Evolutionary conservation across 2,113 vertebrate genomes (phyloP).

Genomic region (Pteruthius melanotis): DNA sequence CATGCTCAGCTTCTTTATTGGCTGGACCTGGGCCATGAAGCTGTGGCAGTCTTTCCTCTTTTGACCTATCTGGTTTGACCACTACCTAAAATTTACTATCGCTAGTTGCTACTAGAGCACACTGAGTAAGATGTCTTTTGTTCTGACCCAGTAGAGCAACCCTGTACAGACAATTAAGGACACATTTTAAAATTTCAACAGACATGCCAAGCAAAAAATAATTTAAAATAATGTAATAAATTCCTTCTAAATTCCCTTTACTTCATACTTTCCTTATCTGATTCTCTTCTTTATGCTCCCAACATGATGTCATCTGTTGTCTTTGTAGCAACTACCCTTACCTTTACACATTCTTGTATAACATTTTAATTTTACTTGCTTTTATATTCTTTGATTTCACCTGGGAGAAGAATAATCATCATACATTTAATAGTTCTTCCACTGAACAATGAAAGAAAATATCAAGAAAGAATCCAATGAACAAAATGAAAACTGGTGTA

Average conservation of each 20-base stretch:
- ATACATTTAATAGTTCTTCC: not conserved
- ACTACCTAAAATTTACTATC: not conserved
- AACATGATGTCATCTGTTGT: slow-evolving; percentile 26
- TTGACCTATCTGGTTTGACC: not conserved
- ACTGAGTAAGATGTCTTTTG: not conserved
- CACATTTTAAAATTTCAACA: not conserved
- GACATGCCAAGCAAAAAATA: not conserved
- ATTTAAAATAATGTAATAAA: not conserved
- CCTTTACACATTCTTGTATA: not conserved
- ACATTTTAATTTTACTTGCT: not conserved
- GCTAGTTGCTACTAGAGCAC: not conserved
- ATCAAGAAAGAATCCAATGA: not conserved
- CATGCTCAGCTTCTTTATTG: not conserved
- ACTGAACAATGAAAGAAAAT: not conserved
- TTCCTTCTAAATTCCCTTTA: not conserved
- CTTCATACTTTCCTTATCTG: slow-evolving; percentile 41
- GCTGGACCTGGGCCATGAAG: not conserved
- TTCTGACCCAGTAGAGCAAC: not conserved
- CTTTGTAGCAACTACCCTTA: not conserved
- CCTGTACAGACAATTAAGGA: not conserved
- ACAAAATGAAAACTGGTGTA: not conserved
- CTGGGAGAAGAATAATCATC: not conserved
- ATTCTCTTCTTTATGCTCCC: not conserved
- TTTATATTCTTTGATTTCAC: not conserved
- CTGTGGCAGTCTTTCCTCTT: not conserved